A percentile compares a stretch with the other conserved stretches of the same genome.
Conservation (phyloP, 2,113 vertebrate species). For the Oxyura jamaicensis region DNA sequence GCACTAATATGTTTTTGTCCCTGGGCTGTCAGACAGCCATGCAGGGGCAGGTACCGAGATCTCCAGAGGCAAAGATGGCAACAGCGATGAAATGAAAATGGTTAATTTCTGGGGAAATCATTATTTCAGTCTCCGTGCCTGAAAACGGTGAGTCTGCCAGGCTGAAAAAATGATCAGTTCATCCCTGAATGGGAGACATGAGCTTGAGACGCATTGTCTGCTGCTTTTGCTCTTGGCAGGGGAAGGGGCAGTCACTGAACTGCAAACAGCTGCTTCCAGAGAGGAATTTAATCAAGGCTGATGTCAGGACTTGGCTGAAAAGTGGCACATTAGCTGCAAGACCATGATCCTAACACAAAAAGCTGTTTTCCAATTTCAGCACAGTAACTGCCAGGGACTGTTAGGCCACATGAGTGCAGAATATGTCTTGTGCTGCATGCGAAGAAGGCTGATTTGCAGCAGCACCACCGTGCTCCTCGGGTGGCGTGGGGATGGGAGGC, state of each 20-base stretch:
- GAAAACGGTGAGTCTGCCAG: background rate
- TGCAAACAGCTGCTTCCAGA: conserved; percentile 4
- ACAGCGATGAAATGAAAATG: background rate
- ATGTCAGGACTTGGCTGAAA: conserved; percentile 17
- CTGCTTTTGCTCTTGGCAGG: background rate
- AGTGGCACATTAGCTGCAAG: background rate
- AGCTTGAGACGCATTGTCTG: background rate
- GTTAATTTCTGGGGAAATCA: background rate
- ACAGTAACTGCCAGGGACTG: background rate
- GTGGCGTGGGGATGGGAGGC: background rate
- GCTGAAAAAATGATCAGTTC: background rate
- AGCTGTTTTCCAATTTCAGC: background rate
- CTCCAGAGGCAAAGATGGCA: background rate
- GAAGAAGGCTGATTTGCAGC: background rate
- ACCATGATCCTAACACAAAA: background rate
- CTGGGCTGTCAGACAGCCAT: background rate
- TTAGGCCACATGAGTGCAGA: background rate
- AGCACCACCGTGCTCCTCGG: background rate
- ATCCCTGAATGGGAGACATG: background rate
- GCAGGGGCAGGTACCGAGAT: background rate
- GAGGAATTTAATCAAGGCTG: background rate
- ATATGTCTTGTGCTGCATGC: background rate
- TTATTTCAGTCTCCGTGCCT: background rate
- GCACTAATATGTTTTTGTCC: background rate
- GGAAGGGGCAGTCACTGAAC: background rate